Base-by-base conservation (phyloP, 2,797 vertebrate genomes). In the Hafferia zeledoni region DNA sequence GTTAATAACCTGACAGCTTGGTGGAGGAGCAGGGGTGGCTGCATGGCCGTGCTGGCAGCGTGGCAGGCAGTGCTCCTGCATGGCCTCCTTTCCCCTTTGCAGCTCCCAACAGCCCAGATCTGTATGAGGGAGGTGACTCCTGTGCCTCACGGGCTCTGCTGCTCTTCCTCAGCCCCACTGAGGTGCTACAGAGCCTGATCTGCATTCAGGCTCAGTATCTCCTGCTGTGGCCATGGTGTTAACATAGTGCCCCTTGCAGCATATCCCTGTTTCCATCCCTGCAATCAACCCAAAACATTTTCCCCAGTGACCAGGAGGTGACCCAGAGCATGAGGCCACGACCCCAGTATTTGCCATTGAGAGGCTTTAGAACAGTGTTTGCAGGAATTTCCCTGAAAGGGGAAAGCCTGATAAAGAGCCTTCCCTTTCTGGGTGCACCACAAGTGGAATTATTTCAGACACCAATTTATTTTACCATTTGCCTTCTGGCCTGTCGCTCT, bases 91-190 rank as follows among this genome's bases (percentile, higher is more conserved):
- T n/a, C 61, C 74, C 46, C 33, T 41, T 7, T 9, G 60, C 44
- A 64, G 79, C 67, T 44, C 70, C 4, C 2, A 1, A 72, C 39
- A 72, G 60, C 56, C 25, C 68, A 19, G 33, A 37, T 33, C 72
- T 28, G 57, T 0, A 0, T 8, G 43, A 10, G 30, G 46, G 56
- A 5, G 41, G 65, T 30, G 5, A 10, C 33, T 22, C 1, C 1
- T 11, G 23, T 53, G 52, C 69, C 44, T 46, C 0, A 0, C 35
- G 30, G 72, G 28, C 27, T 68, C 74, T 33, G 64, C 39, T 0
- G 0, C 24, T 55, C 43, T 47, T 35, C 68, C 6, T 27, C 41
- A 43, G 49, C 23, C 37, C 49, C 61, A 16, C 0, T 0, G 50
- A 49, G 75, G 17, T n/a, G 37, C 79, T 57, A 41, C 8, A 2